These are phyloP conservation scores for Argyrosomus regius DNA, from an alignment of 2,797 vertebrate genomes.

Conservation along the genomic window DNA sequence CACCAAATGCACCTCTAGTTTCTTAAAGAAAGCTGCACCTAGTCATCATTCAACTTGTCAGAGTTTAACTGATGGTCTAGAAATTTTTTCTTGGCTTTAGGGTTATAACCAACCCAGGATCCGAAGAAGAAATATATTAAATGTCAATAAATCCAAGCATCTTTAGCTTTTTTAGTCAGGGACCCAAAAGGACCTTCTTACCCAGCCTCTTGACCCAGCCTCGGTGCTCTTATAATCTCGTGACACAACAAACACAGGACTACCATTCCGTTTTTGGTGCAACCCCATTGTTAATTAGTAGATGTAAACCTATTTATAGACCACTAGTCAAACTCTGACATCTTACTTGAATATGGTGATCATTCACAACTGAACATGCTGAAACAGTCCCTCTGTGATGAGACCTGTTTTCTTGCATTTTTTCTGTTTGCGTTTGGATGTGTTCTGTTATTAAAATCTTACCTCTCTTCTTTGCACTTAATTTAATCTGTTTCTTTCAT, in stretches of 20 bases:
- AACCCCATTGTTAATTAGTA: constrained; percentile 15
- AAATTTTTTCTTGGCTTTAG: constrained; percentile 10
- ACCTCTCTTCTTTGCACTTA: constrained; percentile 70
- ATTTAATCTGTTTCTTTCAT: constrained; percentile 4
- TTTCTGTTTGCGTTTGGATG: constrained; percentile 71
- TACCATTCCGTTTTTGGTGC: constrained; percentile 24
- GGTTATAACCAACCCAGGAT: constrained; percentile 7
- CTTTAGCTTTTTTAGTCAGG: constrained; percentile 36
- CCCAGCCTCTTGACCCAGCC: constrained; percentile 17
- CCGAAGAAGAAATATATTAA: constrained; percentile 11
- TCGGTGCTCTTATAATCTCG: constrained; percentile 33
- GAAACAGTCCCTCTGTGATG: constrained; percentile 59
- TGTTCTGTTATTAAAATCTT: constrained; percentile 76
- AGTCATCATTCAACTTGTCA: constrained; percentile 55
- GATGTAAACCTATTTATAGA: constrained; percentile 20
- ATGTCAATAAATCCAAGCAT: constrained; percentile 14
- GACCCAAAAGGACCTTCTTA: constrained; percentile 30
- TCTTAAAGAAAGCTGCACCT: constrained; percentile 52
- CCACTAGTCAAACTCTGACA: constrained; percentile 54
- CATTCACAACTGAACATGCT: constrained; percentile 52
- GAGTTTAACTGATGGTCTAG: constrained; percentile 47
- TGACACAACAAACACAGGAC: constrained; percentile 25
- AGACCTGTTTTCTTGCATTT: constrained; percentile 61
- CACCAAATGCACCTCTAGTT: constrained; percentile 58
- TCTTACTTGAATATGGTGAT: constrained; percentile 46